Conservation (phyloP, 1,140 invertebrate genomes). For the Anadara kagoshimensis region DNA sequence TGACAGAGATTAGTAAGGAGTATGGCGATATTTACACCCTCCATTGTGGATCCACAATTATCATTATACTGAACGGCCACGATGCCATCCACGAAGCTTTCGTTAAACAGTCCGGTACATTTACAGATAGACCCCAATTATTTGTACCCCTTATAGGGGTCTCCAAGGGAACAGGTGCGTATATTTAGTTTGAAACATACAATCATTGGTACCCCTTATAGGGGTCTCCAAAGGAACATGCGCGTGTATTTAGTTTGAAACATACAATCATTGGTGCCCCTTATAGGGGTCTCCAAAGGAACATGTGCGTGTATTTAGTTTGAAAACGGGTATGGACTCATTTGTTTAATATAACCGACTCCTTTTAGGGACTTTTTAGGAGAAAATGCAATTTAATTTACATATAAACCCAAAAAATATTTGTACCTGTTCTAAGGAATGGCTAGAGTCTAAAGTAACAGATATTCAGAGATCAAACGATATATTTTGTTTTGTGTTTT, state of each 20-base stretch:
- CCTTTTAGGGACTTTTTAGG: no score
- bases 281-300: slow-evolving; percentile 50
- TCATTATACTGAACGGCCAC: slow-evolving; percentile 51
- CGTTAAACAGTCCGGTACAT: slow-evolving; percentile 45
- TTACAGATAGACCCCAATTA: slow-evolving; percentile 53
- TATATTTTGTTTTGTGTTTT: no score
- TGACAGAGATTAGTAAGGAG: slow-evolving; percentile 37
- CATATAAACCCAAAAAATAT: slow-evolving; percentile 45
- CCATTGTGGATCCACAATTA: slow-evolving; percentile 48
- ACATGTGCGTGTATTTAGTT: slow-evolving; percentile 32
- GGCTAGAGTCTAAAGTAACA: no score
- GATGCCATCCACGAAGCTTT: slow-evolving; percentile 56
- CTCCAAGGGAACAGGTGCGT: slow-evolving; percentile 51
- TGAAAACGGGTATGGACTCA: no score
- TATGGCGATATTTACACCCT: slow-evolving; percentile 50
- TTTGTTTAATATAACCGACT: no score
- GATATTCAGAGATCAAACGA: no score
- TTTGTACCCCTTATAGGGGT: slow-evolving; percentile 55
- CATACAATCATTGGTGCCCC: slow-evolving; percentile 47
- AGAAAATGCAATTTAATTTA: slow-evolving; percentile 10
- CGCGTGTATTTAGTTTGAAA: slow-evolving; percentile 14
- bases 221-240: slow-evolving; percentile 41
- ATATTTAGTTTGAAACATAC: no score
- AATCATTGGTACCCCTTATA: slow-evolving; percentile 2
- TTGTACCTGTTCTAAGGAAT: slow-evolving; percentile 48